A percentile compares a stretch with the other conserved stretches of the same genome.
These are phyloP conservation scores for Anableps anableps DNA, from an alignment of 2,797 vertebrate genomes.

Conservation along the genomic window DNA sequence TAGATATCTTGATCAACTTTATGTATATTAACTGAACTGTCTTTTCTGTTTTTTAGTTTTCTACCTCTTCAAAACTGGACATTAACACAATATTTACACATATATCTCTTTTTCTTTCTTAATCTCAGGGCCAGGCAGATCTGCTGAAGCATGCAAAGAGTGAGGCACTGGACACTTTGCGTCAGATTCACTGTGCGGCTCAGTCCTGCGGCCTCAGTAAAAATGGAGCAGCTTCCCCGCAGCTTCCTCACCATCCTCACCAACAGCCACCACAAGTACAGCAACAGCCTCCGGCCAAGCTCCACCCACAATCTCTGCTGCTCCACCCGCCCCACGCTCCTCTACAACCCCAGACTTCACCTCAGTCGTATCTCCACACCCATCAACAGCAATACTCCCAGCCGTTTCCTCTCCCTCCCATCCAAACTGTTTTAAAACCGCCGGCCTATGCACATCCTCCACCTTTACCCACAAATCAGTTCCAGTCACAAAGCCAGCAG, in stretches of 20 bases:
- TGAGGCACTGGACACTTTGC: constrained; percentile 88
- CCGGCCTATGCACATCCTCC: constrained; percentile 70
- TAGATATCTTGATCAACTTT: background rate
- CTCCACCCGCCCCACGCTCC: constrained; percentile 48
- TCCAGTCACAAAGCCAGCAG: constrained; percentile 65
- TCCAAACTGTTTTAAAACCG: constrained; percentile 60
- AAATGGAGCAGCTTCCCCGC: constrained; percentile 83
- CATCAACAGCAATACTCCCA: constrained; percentile 45
- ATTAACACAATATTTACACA: background rate
- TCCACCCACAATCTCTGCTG: constrained; percentile 35
- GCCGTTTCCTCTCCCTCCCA: constrained; percentile 32
- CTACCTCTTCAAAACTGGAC: background rate
- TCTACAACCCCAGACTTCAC: constrained; percentile 43
- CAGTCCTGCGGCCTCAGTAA: constrained; percentile 91
- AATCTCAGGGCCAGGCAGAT: constrained; percentile 89
- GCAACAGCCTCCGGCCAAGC: constrained; percentile 56
- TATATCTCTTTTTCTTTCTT: background rate
- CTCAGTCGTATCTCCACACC: constrained; percentile 51
- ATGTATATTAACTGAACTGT: background rate
- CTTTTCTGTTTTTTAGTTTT: background rate
- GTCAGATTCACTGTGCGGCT: constrained; percentile 92
- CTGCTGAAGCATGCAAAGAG: constrained; percentile 91
- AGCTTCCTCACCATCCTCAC: constrained; percentile 65
- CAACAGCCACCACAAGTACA: constrained; percentile 56
- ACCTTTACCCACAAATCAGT: constrained; percentile 45